A percentile compares a stretch with the other conserved stretches of the same genome.
Evolutionary conservation across 2,113 vertebrate genomes (phyloP).

Genomic region (Melospiza melodia): DNA sequence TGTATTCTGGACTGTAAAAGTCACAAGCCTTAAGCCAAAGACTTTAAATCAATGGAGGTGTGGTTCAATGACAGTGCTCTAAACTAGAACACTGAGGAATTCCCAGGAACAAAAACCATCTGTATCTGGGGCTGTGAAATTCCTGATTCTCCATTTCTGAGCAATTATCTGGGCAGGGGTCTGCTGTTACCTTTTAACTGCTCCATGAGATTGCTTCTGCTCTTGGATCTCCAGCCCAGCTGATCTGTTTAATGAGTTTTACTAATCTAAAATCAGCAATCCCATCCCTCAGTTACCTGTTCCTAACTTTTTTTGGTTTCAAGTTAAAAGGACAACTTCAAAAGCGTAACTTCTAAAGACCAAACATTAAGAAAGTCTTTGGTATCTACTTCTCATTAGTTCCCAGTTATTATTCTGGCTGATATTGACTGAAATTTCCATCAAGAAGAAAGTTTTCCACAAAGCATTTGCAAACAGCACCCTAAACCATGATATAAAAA

Average conservation of each 20-base stretch:
- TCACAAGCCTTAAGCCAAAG: background rate
- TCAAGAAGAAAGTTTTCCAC: background rate
- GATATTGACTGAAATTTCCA: background rate
- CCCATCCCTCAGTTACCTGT: rapidly evolving
- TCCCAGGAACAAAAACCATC: background rate
- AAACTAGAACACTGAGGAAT: background rate
- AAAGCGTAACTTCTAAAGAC: background rate
- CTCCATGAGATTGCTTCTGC: background rate
- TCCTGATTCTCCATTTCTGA: background rate
- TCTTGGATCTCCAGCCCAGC: background rate
- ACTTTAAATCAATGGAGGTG: background rate
- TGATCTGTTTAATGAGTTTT: background rate
- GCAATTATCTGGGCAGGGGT: background rate
- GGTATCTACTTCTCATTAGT: background rate
- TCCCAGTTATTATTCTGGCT: background rate
- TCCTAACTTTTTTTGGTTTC: background rate
- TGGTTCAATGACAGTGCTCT: background rate
- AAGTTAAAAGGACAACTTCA: background rate
- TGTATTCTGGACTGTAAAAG: background rate
- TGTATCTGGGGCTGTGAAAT: background rate
- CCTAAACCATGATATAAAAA: background rate
- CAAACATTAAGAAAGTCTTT: background rate
- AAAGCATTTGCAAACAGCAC: background rate
- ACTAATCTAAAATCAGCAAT: background rate
- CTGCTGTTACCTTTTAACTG: background rate